Base-by-base conservation (phyloP, 92 coral and sea anemone genomes). In the Zoanthus sociatus region DNA sequence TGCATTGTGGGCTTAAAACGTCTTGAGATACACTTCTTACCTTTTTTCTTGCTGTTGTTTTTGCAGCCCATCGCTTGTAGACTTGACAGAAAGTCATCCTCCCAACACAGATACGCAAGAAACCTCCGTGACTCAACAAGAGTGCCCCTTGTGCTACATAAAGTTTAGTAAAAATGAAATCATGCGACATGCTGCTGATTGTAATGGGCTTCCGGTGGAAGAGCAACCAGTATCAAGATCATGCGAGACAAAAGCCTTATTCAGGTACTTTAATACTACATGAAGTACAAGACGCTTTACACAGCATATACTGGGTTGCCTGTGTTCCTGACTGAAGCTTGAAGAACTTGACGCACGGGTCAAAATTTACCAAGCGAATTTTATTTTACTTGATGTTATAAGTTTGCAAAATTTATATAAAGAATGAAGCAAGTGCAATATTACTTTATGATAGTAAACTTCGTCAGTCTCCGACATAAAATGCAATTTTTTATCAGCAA, bases 141-240 rank as follows among this genome's bases (percentile, higher is more conserved):
- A 81, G 17, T 81, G 85, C 47, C 85, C 85, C 61, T n/a, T 81
- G 56, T 81, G 85, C 73, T 81, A 66, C 75, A 81, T 64, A 70
- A 81, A 60, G 85, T 81, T 81, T 50, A 21, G 85, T 81, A 56
- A 3, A 66, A 67, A 56, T 10, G 85, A 46, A 21, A 81, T 81
- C 48, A 7, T 42, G 2, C 73, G 13, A 42, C 85, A 81, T n/a
- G 85, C 85, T 46, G 85, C 85, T 9, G 73, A 21, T 20, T 81
- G 85, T 48, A 12, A 81, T 66, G 85, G 85, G 1, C 61, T 30
- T 12, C 32, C 85, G 47, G 32, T n/a, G 6, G 75, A 47, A 9
- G 61, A 21, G 46, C 30, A 58, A 42, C 71, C 54, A 37, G 18
- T 30, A 7, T 69, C 50, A 78, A 64, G 42, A 14, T 16, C 63